phyloP scores from a whole-genome alignment of 2,888 invertebrate genomes.

The Lottia gigantea region DNA sequence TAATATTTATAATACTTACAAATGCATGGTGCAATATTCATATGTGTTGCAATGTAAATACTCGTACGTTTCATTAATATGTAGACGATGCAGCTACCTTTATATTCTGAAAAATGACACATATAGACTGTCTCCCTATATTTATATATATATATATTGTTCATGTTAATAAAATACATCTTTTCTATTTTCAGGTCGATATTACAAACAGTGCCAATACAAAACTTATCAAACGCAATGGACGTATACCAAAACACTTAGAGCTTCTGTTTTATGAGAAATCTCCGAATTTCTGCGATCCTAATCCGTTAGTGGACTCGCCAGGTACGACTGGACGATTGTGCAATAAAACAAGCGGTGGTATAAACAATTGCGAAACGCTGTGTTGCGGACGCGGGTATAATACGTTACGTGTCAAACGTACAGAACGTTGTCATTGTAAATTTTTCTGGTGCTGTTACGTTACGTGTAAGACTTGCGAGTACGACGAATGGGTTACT shows the following conservation, averaged over 20 bases:
- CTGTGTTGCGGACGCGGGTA: conserved; percentile 63
- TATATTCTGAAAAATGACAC: neutral
- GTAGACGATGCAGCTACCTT: neutral
- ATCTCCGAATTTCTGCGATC: conserved; percentile 92
- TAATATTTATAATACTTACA: too few species aligned
- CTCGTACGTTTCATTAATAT: too few species aligned
- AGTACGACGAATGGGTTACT: conserved; percentile 80
- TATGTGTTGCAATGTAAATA: too few species aligned
- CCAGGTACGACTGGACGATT: conserved; percentile 62
- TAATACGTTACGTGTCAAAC: conserved; percentile 71
- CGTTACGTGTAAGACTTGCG: conserved; percentile 67
- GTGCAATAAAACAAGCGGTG: conserved; percentile 61
- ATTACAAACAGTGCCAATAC: conserved; percentile 47
- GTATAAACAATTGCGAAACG: conserved; percentile 59
- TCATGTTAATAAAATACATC: neutral
- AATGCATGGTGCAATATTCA: too few species aligned
- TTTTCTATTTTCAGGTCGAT: conserved; percentile 41
- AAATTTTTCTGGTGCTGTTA: conserved; percentile 68
- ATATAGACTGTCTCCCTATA: too few species aligned
- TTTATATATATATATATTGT: too few species aligned
- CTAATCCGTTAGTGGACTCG: conserved; percentile 60
- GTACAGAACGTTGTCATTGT: conserved; percentile 64
- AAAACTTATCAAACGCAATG: conserved; percentile 41
- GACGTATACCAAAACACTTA: conserved; percentile 43
- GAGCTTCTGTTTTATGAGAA: conserved; percentile 89